Base-by-base conservation (phyloP, 2,797 vertebrate genomes). In the Limosa lapponica region DNA sequence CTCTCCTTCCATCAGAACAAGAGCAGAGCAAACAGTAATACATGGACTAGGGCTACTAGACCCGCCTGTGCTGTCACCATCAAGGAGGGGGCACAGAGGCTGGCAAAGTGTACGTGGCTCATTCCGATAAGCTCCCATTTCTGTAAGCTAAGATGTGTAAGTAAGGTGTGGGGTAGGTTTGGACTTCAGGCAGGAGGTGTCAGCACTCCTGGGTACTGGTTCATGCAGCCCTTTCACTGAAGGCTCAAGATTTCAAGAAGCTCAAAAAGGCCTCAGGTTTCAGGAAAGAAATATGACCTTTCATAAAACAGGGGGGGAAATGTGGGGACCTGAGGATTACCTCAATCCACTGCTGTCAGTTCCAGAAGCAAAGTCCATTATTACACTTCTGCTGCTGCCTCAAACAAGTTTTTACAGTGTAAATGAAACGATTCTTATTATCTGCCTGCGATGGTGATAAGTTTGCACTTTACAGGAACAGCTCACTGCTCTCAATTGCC, bases 381-480 rank as follows among this genome's bases (percentile, higher is more conserved):
- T 91, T 96, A 92, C 64, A 91, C 75, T 67, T 95, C 66, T 86
- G 78, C 82, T 82, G 55, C 92, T 95, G 74, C 94, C 82, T 84
- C 82, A 79, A 95, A 94, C 91, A 75, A 67, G 89, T 88, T 95
- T 96, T 88, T 93, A 66, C 59, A 61, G 70, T 71, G 65, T 70
- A 90, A 96, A 94, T 95, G 87, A 89, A 97, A 93, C 1, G 28
- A 86, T 92, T 95, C 89, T 95, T 95, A 95, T 95, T 94, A 94
- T 90, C 95, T 96, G 86, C 59, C 91, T 48, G 34, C 22, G 43
- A 91, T 36, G 74, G 93, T 41, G 79, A 93, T 95, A 97, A 94
- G 70, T 97, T 95, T 93, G 85, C 83, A 87, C 93, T 97, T 94
- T 89, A 95, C 79, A 83, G 94, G 93, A 95, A 20, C 83, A 92